Evolutionary conservation across 2,113 vertebrate species (phyloP).

Genomic region (Tragelaphus scriptus): DNA sequence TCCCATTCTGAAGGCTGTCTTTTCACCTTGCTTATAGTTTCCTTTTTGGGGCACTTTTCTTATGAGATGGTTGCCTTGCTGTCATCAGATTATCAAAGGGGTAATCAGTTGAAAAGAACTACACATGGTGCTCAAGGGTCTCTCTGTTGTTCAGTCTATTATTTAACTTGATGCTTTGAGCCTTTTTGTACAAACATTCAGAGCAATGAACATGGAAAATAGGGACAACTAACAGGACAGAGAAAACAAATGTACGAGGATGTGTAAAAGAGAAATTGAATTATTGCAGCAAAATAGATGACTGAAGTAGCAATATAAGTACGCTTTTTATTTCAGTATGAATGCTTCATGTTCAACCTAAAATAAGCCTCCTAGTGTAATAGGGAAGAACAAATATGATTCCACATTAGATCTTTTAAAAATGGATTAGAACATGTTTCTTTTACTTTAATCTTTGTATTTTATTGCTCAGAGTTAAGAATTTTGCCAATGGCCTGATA

Average conservation of each 20-base stretch:
- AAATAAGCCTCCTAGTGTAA: not conserved
- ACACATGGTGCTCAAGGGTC: not conserved
- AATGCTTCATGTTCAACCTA: not conserved
- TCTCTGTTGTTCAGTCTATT: fast-evolving
- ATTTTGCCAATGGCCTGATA: not conserved
- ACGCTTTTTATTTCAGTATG: not conserved
- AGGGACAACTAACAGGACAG: not conserved
- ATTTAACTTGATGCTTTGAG: no score
- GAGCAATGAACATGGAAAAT: not conserved
- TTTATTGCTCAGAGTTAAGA: not conserved
- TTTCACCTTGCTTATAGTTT: not conserved
- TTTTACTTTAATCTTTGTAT: not conserved
- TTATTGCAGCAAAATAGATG: not conserved
- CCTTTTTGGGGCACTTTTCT: not conserved
- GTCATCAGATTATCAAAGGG: not conserved
- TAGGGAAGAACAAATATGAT: not conserved
- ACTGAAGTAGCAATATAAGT: not conserved
- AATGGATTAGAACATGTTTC: not conserved
- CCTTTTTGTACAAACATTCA: not conserved
- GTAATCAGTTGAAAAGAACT: not conserved
- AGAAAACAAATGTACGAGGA: not conserved
- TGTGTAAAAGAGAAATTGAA: not conserved
- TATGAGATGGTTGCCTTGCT: not conserved
- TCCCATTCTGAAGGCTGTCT: not conserved
- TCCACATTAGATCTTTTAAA: not conserved